Evolutionary conservation across 2,888 invertebrate genomes (phyloP).

Genomic region (Pyrochroa serraticornis): DNA sequence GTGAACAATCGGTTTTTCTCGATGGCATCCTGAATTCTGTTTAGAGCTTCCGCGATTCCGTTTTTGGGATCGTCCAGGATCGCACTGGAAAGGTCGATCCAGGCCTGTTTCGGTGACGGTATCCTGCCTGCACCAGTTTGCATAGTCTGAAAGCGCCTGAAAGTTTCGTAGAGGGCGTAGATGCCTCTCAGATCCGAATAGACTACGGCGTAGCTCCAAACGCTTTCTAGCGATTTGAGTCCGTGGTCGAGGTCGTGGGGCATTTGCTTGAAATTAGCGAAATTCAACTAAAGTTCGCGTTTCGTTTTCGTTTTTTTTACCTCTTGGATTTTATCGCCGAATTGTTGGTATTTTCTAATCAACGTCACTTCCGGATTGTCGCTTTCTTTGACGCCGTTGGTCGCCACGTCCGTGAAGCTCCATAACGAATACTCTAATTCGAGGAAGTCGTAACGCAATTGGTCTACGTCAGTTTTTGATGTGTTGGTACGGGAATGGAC

Average conservation of each 20-base stretch:
- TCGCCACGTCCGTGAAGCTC: slow-evolving; percentile 40
- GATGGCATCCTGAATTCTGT: slow-evolving; percentile 66
- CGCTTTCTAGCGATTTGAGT: slow-evolving; percentile 49
- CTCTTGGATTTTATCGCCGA: slow-evolving; percentile 62
- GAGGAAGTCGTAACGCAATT: slow-evolving; percentile 65
- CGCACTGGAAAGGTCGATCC: slow-evolving; percentile 70
- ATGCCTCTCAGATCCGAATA: slow-evolving; percentile 67
- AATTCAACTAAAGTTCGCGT: slow-evolving; percentile 3
- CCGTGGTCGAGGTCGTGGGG: slow-evolving; percentile 39
- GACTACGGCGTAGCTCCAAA: slow-evolving; percentile 71
- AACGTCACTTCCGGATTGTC: slow-evolving; percentile 61
- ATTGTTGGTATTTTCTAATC: slow-evolving; percentile 63
- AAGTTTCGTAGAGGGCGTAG: slow-evolving; percentile 71
- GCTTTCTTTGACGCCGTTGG: slow-evolving; percentile 36
- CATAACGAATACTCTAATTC: slow-evolving; percentile 63
- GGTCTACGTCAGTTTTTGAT: slow-evolving; percentile 59
- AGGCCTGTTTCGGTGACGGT: slow-evolving; percentile 59
- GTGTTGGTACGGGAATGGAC: not conserved
- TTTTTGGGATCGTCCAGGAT: slow-evolving; percentile 68
- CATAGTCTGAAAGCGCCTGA: slow-evolving; percentile 64
- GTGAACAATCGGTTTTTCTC: slow-evolving; percentile 71
- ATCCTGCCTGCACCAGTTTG: slow-evolving; percentile 53
- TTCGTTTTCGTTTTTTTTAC: slow-evolving; percentile 33
- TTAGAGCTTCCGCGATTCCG: slow-evolving; percentile 64
- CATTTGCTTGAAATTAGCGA: slow-evolving; percentile 12